These are phyloP conservation scores for Chelon auratus DNA, from an alignment of 2,797 vertebrate genomes.

Conservation along the genomic window DNA sequence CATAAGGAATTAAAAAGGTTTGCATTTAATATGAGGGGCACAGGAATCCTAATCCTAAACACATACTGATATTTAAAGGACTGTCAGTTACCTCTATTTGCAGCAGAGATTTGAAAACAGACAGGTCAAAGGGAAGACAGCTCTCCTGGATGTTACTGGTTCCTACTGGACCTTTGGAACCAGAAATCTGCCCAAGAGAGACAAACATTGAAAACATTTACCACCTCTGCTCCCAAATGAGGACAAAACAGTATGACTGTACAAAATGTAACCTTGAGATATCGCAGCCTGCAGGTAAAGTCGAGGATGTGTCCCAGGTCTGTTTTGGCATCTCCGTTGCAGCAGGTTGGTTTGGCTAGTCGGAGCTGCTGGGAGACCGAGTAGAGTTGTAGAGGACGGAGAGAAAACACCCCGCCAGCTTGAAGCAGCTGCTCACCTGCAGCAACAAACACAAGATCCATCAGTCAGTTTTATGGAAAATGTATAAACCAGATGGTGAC, in stretches of 20 bases:
- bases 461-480: too few relatives aligned
- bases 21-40: too few relatives aligned
- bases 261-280: conserved; percentile 89
- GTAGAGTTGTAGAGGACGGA: conserved; percentile 92
- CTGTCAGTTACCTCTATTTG: conserved; percentile 91
- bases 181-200: conserved; percentile 86
- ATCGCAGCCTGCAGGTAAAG: conserved; percentile 96
- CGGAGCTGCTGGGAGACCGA: conserved; percentile 93
- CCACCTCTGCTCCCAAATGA: background rate
- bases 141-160: conserved; percentile 95
- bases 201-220: conserved; percentile 14
- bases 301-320: conserved; percentile 98
- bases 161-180: conserved; percentile 90
- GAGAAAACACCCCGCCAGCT: conserved; percentile 92
- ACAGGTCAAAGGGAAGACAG: conserved; percentile 92
- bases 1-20: too few relatives aligned
- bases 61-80: too few relatives aligned
- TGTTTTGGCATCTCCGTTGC: conserved; percentile 93
- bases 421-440: conserved; percentile 93
- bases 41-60: too few relatives aligned
- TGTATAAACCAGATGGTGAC: too few relatives aligned
- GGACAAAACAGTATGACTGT: background rate
- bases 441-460: conserved; percentile 20
- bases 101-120: conserved; percentile 94
- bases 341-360: conserved; percentile 92